Percentiles rank a stretch among this genome's conserved stretches.
These are phyloP conservation scores for Euplexia lucipara DNA, from an alignment of 2,888 invertebrate species.

Conservation along the genomic window DNA sequence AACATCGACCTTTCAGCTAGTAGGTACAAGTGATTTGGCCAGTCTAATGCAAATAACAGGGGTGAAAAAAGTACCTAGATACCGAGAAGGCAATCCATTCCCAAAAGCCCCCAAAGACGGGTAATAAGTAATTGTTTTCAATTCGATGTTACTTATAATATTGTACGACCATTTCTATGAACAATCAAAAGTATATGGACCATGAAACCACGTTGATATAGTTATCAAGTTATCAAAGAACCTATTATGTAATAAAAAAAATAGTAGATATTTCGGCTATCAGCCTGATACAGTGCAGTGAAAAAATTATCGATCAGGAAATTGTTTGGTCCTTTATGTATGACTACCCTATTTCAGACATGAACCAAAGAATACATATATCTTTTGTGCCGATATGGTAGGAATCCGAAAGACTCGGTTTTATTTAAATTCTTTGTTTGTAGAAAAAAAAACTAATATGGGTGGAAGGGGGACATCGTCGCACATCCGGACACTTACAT, in stretches of 20 bases:
- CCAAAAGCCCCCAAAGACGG: not conserved
- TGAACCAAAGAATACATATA: not conserved
- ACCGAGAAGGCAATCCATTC: not conserved
- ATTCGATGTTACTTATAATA: not conserved
- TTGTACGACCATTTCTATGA: not conserved
- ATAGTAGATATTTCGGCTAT: too few relatives aligned
- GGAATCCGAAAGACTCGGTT: not conserved
- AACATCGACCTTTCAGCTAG: conserved; percentile 5
- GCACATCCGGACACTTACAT: too few relatives aligned
- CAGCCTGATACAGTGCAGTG: too few relatives aligned
- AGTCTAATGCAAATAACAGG: conserved; percentile 1
- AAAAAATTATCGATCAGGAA: not conserved
- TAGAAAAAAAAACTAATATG: too few relatives aligned
- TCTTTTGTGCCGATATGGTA: not conserved
- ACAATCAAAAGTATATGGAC: not conserved
- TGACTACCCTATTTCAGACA: too few relatives aligned
- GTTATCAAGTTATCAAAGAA: too few relatives aligned
- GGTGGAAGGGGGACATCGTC: too few relatives aligned
- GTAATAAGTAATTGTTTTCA: not conserved
- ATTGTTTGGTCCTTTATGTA: not conserved
- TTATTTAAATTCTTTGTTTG: not conserved
- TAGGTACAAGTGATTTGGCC: not conserved
- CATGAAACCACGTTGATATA: too few relatives aligned
- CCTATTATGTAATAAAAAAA: too few relatives aligned
- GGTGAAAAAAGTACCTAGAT: not conserved